Percentiles rank a stretch among this genome's conserved stretches.
phyloP scores from a whole-genome alignment of 2,113 vertebrate genomes.

The Psilopsiagon aymara region DNA sequence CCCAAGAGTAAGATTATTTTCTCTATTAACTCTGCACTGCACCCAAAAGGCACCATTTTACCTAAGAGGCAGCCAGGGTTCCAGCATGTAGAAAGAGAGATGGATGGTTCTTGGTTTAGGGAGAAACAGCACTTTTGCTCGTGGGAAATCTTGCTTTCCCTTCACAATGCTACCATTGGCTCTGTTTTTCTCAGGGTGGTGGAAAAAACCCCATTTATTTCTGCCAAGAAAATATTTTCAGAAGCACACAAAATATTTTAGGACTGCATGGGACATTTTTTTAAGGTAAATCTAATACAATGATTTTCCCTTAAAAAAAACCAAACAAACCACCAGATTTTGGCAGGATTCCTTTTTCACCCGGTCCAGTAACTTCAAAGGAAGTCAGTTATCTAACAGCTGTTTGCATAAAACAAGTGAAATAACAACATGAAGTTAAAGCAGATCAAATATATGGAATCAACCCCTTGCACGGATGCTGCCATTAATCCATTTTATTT shows the following conservation, averaged over 20 bases:
- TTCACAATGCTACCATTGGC: not conserved
- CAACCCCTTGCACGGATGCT: not conserved
- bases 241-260: not conserved
- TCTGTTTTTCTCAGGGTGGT: not conserved
- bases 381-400: not conserved
- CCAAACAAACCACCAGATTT: not conserved
- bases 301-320: not conserved
- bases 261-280: not conserved
- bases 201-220: not conserved
- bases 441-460: not conserved
- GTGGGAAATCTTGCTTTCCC: not conserved
- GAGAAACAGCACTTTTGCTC: not conserved
- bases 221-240: not conserved
- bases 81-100: not conserved
- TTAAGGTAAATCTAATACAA: not conserved
- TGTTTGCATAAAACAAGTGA: not conserved
- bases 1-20: not conserved
- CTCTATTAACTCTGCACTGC: not conserved
- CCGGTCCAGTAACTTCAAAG: not conserved
- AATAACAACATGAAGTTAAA: constrained; percentile 19
- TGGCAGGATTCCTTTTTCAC: not conserved
- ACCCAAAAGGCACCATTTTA: not conserved
- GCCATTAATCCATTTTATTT: constrained; percentile 6
- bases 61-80: not conserved
- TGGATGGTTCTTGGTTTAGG: not conserved